Percentiles rank a stretch among this genome's conserved stretches.
Evolutionary conservation across 2,888 invertebrate genomes (phyloP).

Genomic region (Axea sp.): DNA sequence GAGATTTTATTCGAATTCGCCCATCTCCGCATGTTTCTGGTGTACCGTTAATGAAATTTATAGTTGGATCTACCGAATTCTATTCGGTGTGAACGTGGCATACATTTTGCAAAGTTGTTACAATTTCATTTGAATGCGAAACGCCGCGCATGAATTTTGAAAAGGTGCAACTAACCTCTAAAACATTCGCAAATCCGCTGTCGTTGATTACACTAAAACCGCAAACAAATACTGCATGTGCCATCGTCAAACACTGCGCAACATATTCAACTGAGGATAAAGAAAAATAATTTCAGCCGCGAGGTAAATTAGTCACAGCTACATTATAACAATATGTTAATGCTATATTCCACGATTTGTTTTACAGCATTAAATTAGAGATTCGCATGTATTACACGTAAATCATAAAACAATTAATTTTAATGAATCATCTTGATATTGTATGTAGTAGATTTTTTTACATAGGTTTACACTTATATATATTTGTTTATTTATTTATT

Average conservation of each 20-base stretch:
- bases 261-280: conserved; percentile 32
- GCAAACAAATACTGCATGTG: conserved; percentile 50
- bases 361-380: too few species aligned
- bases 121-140: conserved; percentile 55
- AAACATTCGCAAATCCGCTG: conserved; percentile 45
- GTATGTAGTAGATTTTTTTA: too few species aligned
- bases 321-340: too few species aligned
- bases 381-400: too few species aligned
- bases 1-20: conserved; percentile 46
- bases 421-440: too few species aligned
- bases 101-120: conserved; percentile 56
- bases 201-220: conserved; percentile 55
- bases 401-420: too few species aligned
- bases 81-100: conserved; percentile 50
- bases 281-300: conserved; percentile 29
- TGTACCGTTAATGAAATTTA: conserved; percentile 59
- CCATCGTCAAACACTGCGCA: conserved; percentile 43
- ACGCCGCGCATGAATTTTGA: conserved; percentile 51
- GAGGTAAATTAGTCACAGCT: too few species aligned
- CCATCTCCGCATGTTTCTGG: conserved; percentile 48
- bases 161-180: conserved; percentile 53
- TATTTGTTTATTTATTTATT: too few species aligned
- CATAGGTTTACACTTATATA: too few species aligned
- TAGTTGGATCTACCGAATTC: conserved; percentile 48
- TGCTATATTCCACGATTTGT: too few species aligned